phyloP scores from a whole-genome alignment of 2,113 vertebrate species.

The Neopipo cinnamomea region DNA sequence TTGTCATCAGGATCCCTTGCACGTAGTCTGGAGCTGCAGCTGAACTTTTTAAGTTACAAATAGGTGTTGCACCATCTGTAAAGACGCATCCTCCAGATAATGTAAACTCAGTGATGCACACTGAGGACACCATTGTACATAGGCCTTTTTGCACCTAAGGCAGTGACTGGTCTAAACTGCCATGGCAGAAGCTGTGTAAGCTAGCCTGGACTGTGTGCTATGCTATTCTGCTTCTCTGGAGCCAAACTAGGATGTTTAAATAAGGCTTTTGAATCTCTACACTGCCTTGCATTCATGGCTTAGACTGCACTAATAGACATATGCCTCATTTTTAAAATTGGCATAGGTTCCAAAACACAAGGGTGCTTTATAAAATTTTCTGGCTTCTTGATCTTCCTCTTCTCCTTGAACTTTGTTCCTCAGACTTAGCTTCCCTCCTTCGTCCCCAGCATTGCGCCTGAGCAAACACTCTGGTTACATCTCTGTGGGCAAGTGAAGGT shows the following conservation, averaged over 20 bases:
- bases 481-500: not conserved
- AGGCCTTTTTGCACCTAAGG: not conserved
- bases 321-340: slow-evolving; percentile 30
- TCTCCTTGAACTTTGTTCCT: not conserved
- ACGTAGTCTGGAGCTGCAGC: not conserved
- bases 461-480: slow-evolving; percentile 2
- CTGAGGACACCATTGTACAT: not conserved
- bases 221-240: not conserved
- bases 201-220: not conserved
- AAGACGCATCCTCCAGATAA: not conserved
- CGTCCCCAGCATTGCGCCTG: not conserved
- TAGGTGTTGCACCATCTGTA: not conserved
- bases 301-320: not conserved
- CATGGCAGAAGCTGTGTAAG: not conserved
- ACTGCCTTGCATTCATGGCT: slow-evolving; percentile 47
- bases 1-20: not conserved
- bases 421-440: not conserved
- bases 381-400: slow-evolving; percentile 31
- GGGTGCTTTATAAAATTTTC: slow-evolving; percentile 26
- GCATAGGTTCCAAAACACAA: slow-evolving; percentile 5
- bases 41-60: not conserved
- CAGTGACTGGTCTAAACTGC: not conserved
- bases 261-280: slow-evolving; percentile 26
- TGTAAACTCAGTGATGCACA: not conserved
- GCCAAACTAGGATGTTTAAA: slow-evolving; percentile 31